These are phyloP conservation scores for Paramormyrops kingsleyae DNA, from an alignment of 2,113 vertebrate species.

Conservation along the genomic window DNA sequence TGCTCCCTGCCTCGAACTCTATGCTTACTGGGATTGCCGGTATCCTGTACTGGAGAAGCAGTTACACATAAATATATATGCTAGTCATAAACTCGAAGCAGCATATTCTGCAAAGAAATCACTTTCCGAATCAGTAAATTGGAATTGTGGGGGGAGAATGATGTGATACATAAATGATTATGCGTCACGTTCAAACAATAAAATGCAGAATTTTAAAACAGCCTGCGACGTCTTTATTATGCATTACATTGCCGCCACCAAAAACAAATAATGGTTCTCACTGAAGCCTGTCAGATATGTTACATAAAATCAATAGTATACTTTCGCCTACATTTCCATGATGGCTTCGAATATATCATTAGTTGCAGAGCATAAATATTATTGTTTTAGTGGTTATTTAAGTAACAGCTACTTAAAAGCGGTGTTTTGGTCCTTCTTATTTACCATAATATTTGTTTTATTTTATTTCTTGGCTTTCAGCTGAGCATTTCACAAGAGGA, in stretches of 20 bases:
- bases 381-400: neutral
- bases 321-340: neutral
- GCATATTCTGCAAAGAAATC: neutral
- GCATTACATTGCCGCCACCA: neutral
- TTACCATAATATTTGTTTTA: neutral
- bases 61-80: neutral
- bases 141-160: neutral
- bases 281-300: neutral
- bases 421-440: neutral
- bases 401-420: neutral
- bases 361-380: neutral
- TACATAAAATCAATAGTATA: neutral
- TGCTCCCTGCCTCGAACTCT: neutral
- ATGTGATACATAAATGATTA: neutral
- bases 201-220: neutral
- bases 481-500: neutral
- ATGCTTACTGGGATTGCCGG: neutral
- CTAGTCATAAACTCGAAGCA: neutral
- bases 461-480: neutral
- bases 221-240: neutral
- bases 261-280: neutral
- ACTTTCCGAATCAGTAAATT: neutral
- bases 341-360: neutral
- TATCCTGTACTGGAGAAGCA: neutral
- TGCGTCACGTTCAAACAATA: neutral